Base-by-base conservation (phyloP, 2,113 vertebrate species). In the Zosterops japonicus region DNA sequence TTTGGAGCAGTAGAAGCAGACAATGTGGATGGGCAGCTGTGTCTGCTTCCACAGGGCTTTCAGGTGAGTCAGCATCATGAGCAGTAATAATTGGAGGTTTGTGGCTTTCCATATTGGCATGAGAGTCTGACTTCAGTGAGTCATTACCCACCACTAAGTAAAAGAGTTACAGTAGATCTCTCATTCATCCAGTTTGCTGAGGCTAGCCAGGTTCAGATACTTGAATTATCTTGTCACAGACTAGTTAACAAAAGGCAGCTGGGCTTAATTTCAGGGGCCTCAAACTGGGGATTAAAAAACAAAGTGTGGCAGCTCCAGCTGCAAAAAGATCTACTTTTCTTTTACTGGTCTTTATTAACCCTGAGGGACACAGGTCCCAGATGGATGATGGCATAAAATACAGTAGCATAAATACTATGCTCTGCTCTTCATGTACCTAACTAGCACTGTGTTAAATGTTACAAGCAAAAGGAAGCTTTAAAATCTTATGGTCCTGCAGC, bases 51-150 rank as follows among this genome's bases (percentile, higher is more conserved):
- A 31, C 31, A 44, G 78, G 67, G 47, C 50, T 86, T 95, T 68
- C 90, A 95, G 76, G 92, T 92, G 88, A 96, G 59, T 97, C 92
- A 94, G 71, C 46, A 55, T 65, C 50, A 22, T 57, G 24, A 92
- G 33, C 25, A 6, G 31, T 55, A 20, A 2, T 80, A 86, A 77
- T 65, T 92, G 85, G 68, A 80, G 88, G 29, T 81, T 89, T 91
- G 87, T 87, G 87, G 95, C 84, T 96, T 96, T 84, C 35, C 64
- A 20, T 55, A 9, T 55, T 77, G 79, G 35, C n/a, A 27, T 65
- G 50, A 25, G 8, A 27, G 42, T 86, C 59, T 72, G 83, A 42
- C 71, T 95, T 79, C 16, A 61, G 71, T 86, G 75, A 93, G 50
- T 95, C 92, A 83, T 69, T 92, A 79, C 41, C 46, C 41, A 57